Conservation (phyloP, 2,797 vertebrate species). For the Alca torda region DNA sequence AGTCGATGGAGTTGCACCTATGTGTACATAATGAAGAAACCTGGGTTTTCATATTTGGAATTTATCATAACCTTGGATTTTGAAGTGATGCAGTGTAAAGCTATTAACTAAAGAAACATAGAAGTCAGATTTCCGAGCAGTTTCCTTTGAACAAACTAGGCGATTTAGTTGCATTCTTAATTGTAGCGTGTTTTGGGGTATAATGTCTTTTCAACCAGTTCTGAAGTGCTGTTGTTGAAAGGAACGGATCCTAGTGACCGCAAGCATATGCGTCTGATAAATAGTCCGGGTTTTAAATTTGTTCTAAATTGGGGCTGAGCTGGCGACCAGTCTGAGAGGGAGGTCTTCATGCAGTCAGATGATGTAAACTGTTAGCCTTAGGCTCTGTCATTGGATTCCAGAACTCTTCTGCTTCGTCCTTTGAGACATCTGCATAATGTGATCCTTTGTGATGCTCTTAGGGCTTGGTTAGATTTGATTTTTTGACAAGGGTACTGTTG, state of each 20-base stretch:
- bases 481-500: background rate
- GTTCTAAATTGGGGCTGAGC: background rate
- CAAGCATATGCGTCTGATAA: no score
- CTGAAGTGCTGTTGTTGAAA: background rate
- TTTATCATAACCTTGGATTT: background rate
- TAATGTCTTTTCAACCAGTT: background rate
- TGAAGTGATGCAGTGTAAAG: background rate
- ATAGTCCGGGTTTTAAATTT: background rate
- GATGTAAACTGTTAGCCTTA: background rate
- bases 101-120: background rate
- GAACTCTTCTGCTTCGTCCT: background rate
- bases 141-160: background rate
- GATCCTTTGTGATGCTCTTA: background rate
- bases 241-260: background rate
- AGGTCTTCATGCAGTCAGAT: background rate
- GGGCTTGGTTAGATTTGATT: background rate
- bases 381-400: background rate
- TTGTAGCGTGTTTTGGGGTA: background rate
- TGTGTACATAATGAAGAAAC: background rate
- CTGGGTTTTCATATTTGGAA: background rate
- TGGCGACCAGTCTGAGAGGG: background rate
- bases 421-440: background rate
- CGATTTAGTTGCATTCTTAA: background rate
- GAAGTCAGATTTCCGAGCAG: background rate
- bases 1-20: background rate